Evolutionary conservation across 2,888 invertebrate species (phyloP), one percentile per base, ranked within the genome.

Genomic region (Mylabris sibirica): DNA sequence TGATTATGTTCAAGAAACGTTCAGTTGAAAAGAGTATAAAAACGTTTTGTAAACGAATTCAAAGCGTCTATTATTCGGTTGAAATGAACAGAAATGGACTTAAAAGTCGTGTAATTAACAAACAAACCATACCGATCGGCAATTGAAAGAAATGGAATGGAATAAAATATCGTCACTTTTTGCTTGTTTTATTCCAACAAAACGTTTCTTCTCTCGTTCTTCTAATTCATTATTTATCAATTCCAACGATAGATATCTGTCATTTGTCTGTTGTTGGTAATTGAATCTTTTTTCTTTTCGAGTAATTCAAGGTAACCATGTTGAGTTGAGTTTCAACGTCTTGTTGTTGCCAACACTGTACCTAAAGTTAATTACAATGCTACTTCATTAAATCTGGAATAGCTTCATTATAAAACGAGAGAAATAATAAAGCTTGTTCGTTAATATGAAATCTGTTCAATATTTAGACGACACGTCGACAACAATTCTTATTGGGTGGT

Each of bases 271-370:
- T 14, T 24, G 30, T 14, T 24, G 30, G 2, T 30, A 53, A 24
- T 24, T 53, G 53, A 53, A 22, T 53, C 3, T 53, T 8, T 53
- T 8, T 53, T 53, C 3, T 53, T 8, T 53, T 8, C 22, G 53
- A 53, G 53, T 53, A 53, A 22, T 24, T 53, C 53, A 53, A 53
- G 53, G 53, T 53, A 53, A 53, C 53, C 53, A 24, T 53, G 53
- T 53, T 22, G 22, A 53, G 53, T 53, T n/a, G n/a, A 53, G 53
- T 53, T 53, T 53, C 53, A n/a, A n/a, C n/a, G 22, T 53, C 24
- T 53, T 53, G 38, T 12, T 12, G 4, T 11, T 41, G 44, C 20
- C 11, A 49, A 20, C 49, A 49, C 20, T 20, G n/a, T n/a, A 49
- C 22, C 11, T 22, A 53, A 24, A 53, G 24, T 53, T 53, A 53